Evolutionary conservation across 2,797 vertebrate species (phyloP).

Genomic region (Hirundo rustica): DNA sequence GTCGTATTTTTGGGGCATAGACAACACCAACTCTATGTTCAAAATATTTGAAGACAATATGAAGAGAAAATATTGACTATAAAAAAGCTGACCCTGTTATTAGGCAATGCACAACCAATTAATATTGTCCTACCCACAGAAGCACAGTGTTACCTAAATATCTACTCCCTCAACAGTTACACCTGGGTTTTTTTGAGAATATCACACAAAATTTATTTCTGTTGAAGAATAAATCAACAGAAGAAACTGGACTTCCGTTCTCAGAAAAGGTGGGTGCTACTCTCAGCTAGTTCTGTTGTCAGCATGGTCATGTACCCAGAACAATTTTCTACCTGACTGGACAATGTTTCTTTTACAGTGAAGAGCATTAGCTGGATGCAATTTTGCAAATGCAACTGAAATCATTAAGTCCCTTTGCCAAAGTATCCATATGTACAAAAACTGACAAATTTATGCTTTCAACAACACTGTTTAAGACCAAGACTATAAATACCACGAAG

Average conservation of each 20-base stretch:
- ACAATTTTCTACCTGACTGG: background rate
- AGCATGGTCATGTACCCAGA: background rate
- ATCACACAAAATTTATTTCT: background rate
- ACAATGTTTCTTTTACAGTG: background rate
- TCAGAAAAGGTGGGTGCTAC: background rate
- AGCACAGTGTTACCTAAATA: background rate
- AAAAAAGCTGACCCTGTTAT: background rate
- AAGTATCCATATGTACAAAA: background rate
- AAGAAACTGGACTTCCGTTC: background rate
- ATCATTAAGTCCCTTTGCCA: background rate
- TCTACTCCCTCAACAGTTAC: background rate
- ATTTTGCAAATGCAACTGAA: background rate
- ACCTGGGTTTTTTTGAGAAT: background rate
- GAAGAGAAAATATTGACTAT: background rate
- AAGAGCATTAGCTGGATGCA: background rate
- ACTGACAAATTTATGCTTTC: background rate
- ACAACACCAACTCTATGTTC: background rate
- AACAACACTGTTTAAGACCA: background rate
- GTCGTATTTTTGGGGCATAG: background rate
- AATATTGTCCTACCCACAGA: background rate
- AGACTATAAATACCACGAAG: background rate
- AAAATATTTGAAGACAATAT: background rate
- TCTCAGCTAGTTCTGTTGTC: background rate
- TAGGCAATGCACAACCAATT: background rate
- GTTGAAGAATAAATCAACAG: background rate